A percentile compares a stretch with the other conserved stretches of the same genome.
These are phyloP conservation scores for Coptodon bakossiorum DNA, from an alignment of 2,113 vertebrate genomes.

Conservation along the genomic window DNA sequence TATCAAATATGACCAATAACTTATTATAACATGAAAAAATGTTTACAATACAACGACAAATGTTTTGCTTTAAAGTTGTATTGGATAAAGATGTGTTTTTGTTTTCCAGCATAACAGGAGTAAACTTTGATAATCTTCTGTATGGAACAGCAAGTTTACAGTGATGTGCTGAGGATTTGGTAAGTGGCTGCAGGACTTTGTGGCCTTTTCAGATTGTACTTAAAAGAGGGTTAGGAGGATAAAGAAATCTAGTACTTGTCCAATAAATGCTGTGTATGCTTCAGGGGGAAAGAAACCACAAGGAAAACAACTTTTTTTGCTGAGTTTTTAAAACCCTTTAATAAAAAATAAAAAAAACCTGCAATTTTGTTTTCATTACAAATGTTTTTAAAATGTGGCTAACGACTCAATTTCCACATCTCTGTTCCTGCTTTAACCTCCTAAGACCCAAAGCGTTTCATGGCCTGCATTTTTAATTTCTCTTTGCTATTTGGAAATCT, in stretches of 20 bases:
- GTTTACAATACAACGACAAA: neutral
- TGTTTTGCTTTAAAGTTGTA: neutral
- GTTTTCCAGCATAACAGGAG: neutral
- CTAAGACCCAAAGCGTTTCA: no score
- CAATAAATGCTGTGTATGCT: neutral
- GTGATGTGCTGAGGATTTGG: neutral
- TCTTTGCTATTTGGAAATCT: no score
- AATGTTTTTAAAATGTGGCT: neutral
- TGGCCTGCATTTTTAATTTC: no score
- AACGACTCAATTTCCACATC: neutral
- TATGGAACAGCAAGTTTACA: neutral
- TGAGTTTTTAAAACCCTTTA: neutral
- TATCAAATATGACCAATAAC: neutral
- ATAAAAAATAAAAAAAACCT: neutral
- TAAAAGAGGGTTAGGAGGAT: rapidly evolving
- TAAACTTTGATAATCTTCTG: neutral
- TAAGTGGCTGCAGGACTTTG: neutral
- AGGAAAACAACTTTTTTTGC: neutral
- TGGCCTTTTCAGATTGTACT: neutral
- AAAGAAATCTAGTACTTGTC: neutral
- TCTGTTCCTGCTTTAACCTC: no score
- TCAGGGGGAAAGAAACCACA: neutral
- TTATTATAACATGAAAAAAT: neutral
- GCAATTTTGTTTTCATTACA: neutral
- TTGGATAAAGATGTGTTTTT: rapidly evolving